Evolutionary conservation across 2,113 vertebrate species (phyloP).

Genomic region (Laterallus jamaicensis): DNA sequence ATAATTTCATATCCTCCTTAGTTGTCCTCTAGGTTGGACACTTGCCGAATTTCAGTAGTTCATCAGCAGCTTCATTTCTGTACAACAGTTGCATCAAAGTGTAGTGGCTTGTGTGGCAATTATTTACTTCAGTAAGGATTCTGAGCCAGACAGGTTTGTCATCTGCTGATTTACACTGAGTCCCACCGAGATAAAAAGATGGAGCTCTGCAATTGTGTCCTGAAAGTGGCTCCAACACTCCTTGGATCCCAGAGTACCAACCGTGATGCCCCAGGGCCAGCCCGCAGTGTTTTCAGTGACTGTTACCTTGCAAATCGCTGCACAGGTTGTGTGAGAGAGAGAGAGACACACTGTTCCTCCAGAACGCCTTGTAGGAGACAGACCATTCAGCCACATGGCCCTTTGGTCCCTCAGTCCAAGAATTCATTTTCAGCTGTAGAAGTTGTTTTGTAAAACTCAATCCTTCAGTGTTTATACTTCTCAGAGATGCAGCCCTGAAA

Average conservation of each 20-base stretch:
- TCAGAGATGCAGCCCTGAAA: neutral
- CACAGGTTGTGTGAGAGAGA: neutral
- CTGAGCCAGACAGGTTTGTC: neutral
- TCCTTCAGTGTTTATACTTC: neutral
- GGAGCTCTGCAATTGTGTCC: neutral
- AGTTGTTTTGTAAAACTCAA: neutral
- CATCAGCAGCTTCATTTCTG: neutral
- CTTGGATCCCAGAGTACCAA: neutral
- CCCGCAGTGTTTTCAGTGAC: neutral
- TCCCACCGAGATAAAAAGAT: neutral
- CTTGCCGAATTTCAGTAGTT: neutral
- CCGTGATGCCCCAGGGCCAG: neutral
- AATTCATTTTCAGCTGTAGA: neutral
- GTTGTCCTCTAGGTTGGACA: neutral
- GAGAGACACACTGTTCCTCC: neutral
- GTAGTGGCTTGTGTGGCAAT: neutral
- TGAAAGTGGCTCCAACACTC: neutral
- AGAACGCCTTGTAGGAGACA: neutral
- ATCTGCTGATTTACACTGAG: neutral
- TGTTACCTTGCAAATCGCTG: neutral
- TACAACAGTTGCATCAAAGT: neutral
- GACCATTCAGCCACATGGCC: neutral
- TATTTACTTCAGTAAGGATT: neutral
- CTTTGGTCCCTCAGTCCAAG: neutral
- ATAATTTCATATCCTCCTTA: neutral